Evolutionary conservation across 53 echinoderm and acorn worm genomes (phyloP).

Genomic region (Mesocentrotus franciscanus): DNA sequence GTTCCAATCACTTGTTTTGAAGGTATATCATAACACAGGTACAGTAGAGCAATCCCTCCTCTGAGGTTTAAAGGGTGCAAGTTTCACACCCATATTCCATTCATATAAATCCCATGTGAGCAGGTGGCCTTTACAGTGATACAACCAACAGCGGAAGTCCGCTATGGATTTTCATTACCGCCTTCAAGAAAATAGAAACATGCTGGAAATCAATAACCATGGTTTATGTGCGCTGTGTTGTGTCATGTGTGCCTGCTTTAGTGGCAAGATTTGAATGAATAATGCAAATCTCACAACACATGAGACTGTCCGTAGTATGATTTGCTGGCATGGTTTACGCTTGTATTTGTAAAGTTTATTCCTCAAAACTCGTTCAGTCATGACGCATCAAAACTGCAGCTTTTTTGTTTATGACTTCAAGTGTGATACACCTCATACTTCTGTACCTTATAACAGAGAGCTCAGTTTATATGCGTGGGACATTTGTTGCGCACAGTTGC

Average conservation of each 20-base stretch:
- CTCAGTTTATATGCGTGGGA: no score
- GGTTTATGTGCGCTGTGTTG: neutral
- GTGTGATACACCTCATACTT: no score
- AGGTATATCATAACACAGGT: neutral
- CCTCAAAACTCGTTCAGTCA: no score
- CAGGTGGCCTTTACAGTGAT: conserved; percentile 21
- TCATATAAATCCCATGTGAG: neutral
- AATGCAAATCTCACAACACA: neutral
- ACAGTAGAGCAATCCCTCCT: neutral
- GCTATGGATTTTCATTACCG: conserved; percentile 23
- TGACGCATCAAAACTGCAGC: no score
- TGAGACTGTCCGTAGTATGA: neutral
- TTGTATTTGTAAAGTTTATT: no score
- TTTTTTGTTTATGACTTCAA: no score
- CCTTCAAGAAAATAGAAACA: conserved; percentile 34
- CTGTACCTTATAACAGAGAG: no score
- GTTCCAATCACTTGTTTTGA: neutral
- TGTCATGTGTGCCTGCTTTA: neutral
- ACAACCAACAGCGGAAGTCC: conserved; percentile 23
- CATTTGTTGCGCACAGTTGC: no score
- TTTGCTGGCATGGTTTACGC: neutral
- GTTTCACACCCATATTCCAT: conserved; percentile 1
- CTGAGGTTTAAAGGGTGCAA: neutral
- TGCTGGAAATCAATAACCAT: conserved; percentile 23
- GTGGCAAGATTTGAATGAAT: neutral